These are phyloP conservation scores for Emydura subglobosa DNA, from an alignment of 2,113 vertebrate genomes.

Conservation along the genomic window DNA sequence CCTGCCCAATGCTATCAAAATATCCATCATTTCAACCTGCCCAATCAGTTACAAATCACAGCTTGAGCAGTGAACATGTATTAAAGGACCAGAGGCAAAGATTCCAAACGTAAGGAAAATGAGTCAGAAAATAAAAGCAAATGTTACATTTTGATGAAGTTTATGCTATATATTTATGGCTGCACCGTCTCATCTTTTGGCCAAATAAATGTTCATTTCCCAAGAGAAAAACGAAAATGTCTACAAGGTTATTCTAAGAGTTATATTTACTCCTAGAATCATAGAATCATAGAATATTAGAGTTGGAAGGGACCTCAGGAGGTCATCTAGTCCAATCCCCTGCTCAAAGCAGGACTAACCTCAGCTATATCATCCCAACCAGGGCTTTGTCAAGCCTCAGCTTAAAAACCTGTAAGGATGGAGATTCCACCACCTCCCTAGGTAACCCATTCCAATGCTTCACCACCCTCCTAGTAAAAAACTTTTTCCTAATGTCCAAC, in stretches of 20 bases:
- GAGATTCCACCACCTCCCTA: too few species aligned
- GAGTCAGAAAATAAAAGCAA: not conserved
- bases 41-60: rapidly evolving
- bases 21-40: not conserved
- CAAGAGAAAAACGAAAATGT: not conserved
- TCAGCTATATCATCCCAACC: too few species aligned
- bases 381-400: too few species aligned
- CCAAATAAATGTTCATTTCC: conserved; percentile 45
- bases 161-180: rapidly evolving
- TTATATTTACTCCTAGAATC: not conserved
- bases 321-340: too few species aligned
- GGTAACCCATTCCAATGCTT: too few species aligned
- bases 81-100: not conserved
- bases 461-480: too few species aligned
- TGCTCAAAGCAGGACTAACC: too few species aligned
- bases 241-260: conserved; percentile 23
- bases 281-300: too few species aligned
- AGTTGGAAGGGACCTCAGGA: too few species aligned
- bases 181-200: conserved; percentile 53
- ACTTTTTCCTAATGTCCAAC: too few species aligned
- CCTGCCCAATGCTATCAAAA: not conserved
- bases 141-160: not conserved
- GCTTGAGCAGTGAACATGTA: not conserved
- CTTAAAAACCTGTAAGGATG: too few species aligned
- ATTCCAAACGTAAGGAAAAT: not conserved